These are phyloP conservation scores for Hypomecis punctinalis DNA, from an alignment of 2,888 invertebrate species.

Conservation along the genomic window DNA sequence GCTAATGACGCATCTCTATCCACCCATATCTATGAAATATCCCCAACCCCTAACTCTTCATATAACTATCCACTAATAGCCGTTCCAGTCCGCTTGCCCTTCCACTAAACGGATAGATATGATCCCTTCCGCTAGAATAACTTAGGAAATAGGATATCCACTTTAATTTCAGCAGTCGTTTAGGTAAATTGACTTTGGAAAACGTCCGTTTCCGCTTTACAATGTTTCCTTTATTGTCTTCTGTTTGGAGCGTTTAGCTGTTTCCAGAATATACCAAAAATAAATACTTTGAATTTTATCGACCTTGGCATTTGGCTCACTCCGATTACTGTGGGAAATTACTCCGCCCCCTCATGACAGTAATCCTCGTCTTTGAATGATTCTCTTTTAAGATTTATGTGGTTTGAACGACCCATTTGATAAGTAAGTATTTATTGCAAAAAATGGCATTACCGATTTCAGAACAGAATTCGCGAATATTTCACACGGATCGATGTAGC, in stretches of 20 bases:
- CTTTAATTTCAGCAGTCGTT: conserved; percentile 38
- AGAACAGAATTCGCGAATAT: too few species aligned
- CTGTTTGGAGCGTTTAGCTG: conserved; percentile 6
- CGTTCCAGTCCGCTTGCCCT: conserved; percentile 35
- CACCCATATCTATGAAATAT: too few species aligned
- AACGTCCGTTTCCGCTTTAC: conserved; percentile 22
- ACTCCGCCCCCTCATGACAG: neutral
- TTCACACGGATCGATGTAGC: too few species aligned
- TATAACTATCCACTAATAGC: conserved; percentile 32
- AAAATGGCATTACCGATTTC: too few species aligned
- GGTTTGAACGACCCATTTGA: neutral
- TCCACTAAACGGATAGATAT: conserved; percentile 38
- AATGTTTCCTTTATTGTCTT: conserved; percentile 26
- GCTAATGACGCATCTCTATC: too few species aligned
- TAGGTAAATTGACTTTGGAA: conserved; percentile 38
- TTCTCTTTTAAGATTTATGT: neutral
- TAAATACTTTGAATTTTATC: conserved; percentile 15
- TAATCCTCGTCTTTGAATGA: neutral
- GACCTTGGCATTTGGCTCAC: conserved; percentile 6
- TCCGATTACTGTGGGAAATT: conserved; percentile 2
- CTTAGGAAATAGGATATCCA: conserved; percentile 42
- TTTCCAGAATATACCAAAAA: conserved; percentile 16
- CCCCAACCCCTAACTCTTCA: conserved; percentile 9
- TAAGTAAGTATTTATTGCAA: too few species aligned
- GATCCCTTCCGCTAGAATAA: conserved; percentile 51